Conservation (phyloP, 2,113 vertebrate genomes). For the Onychostoma macrolepis region DNA sequence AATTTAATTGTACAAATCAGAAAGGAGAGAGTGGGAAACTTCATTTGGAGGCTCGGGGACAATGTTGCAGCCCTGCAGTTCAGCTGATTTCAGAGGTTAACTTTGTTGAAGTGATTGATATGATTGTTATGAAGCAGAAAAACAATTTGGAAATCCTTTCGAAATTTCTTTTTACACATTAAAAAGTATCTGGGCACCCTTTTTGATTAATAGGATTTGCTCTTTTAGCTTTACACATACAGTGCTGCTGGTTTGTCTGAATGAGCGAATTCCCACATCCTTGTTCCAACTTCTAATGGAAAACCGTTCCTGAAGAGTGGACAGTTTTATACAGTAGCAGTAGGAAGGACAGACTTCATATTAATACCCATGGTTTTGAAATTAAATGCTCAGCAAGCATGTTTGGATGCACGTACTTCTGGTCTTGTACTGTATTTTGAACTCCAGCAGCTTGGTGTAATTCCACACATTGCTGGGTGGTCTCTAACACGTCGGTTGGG, state of each 20-base stretch:
- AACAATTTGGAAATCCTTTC: not conserved
- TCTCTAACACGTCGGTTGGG: not conserved
- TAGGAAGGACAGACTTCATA: not conserved
- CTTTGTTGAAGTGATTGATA: not conserved
- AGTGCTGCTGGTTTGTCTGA: too few species aligned
- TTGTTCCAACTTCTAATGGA: not conserved
- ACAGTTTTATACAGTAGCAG: not conserved
- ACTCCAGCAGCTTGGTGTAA: not conserved
- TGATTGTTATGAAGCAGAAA: not conserved
- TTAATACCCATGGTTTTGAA: not conserved
- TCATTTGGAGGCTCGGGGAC: not conserved
- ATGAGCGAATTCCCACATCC: too few species aligned
- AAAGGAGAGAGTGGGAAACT: not conserved
- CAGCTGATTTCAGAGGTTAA: not conserved
- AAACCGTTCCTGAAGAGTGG: not conserved
- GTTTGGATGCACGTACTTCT: not conserved
- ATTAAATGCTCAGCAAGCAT: not conserved
- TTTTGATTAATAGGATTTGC: too few species aligned
- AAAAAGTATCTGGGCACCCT: not conserved
- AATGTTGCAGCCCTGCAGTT: not conserved
- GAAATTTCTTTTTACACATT: not conserved
- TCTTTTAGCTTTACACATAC: too few species aligned
- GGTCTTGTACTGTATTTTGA: not conserved
- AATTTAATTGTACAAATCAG: conserved; percentile 4
- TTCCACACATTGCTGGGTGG: not conserved